Evolutionary conservation across 2,888 invertebrate genomes (phyloP).

Genomic region (Conistra vaccinii): DNA sequence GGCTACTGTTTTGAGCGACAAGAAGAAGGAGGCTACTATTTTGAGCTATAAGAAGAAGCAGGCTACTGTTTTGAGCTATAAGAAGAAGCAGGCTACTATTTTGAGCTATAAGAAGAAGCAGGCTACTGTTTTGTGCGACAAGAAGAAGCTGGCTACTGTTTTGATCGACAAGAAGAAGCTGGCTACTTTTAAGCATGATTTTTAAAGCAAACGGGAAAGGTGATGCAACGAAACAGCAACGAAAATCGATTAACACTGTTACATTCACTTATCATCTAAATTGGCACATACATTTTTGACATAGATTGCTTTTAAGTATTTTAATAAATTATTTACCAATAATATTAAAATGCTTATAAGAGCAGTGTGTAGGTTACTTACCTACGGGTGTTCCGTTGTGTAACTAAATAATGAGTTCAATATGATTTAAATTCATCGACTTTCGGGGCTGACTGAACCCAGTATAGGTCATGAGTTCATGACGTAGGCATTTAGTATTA

Average conservation of each 20-base stretch:
- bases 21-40: too few relatives aligned
- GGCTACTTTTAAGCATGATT: background rate
- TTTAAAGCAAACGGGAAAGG: background rate
- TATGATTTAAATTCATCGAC: background rate
- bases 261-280: background rate
- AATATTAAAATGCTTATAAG: too few relatives aligned
- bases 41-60: too few relatives aligned
- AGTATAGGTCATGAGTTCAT: background rate
- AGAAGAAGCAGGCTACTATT: too few relatives aligned
- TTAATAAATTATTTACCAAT: too few relatives aligned
- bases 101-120: background rate
- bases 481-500: background rate
- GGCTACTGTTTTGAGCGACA: too few relatives aligned
- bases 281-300: background rate
- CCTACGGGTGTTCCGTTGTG: too few relatives aligned
- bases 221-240: constrained; percentile 32
- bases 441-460: background rate
- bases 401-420: background rate
- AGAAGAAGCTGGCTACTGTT: too few relatives aligned
- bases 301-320: background rate
- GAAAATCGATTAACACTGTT: background rate
- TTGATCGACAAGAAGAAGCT: too few relatives aligned
- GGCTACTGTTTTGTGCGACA: background rate
- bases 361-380: too few relatives aligned
- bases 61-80: too few relatives aligned